Percentiles rank a stretch among this genome's conserved stretches.
phyloP scores from a whole-genome alignment of 2,888 invertebrate species.

The Papilio elwesi region DNA sequence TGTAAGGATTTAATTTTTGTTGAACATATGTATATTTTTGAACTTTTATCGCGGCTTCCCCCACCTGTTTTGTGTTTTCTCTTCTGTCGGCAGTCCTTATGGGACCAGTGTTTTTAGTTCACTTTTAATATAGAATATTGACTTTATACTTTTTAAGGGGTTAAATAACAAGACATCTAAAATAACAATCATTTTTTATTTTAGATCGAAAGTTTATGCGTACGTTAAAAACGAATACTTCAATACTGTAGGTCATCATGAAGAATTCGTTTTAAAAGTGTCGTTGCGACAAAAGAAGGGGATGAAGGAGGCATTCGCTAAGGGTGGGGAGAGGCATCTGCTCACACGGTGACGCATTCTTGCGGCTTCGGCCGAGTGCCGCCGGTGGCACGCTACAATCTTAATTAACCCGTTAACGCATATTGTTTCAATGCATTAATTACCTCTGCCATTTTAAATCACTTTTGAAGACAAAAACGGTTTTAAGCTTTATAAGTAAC shows the following conservation, averaged over 20 bases:
- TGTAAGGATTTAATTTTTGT: no score
- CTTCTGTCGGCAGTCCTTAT: no score
- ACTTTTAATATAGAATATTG: no score
- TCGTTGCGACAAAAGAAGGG: constrained; percentile 43
- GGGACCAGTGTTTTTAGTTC: no score
- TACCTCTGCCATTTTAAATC: neutral
- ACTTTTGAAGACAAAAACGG: constrained; percentile 6
- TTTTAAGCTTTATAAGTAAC: constrained; percentile 7
- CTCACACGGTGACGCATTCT: constrained; percentile 78
- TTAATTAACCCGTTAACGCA: constrained; percentile 33
- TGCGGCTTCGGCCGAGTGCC: constrained; percentile 71
- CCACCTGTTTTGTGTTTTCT: no score
- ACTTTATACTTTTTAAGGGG: no score
- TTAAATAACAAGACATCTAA: no score
- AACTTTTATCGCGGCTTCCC: no score
- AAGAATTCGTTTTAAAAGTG: constrained; percentile 53
- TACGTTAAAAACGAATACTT: neutral
- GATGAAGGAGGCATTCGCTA: constrained; percentile 48
- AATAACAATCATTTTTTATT: neutral
- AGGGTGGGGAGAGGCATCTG: constrained; percentile 64
- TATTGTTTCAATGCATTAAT: constrained; percentile 14
- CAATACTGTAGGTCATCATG: constrained; percentile 52
- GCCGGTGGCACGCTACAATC: constrained; percentile 47
- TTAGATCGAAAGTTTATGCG: neutral
- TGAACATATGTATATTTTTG: no score